Evolutionary conservation across 2,888 invertebrate species (phyloP), one percentile per base, ranked within the genome.

Genomic region (Amblyjoppa fuscipennis): DNA sequence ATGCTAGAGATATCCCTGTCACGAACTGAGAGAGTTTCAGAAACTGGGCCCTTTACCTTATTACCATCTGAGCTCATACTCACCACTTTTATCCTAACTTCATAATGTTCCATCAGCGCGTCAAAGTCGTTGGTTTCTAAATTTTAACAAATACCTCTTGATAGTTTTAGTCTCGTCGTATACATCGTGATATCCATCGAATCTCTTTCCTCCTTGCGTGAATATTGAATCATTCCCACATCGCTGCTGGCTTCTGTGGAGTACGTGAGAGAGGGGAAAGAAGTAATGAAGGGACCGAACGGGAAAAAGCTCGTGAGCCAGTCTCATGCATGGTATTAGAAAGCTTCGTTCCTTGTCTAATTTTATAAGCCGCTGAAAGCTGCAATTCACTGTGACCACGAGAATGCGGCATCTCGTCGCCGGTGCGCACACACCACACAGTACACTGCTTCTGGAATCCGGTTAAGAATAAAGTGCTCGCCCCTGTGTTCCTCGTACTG

Each of bases 301-400:
- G 41, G 76, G 75, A 73, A 73, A 73, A 73, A 69, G 66, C 79
- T 71, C 71, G 75, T 59, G 64, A 56, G 51, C 70, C 59, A 85
- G 45, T 71, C 76, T 76, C 41, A 75, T 34, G 51, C 53, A 74
- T 76, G 73, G 64, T 49, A 45, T 51, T 11, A 53, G 28, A 75
- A 41, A 41, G 56, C 79, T 79, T 59, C 79, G 75, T 77, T 80
- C 61, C 80, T 83, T 71, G 80, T 85, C 80, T 85, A 85, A 85
- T 85, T 83, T 83, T 83, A 83, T 85, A 83, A 85, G 85, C 83
- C 83, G 85, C 83, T 85, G 80, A 83, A 85, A 85, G 85, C 85
- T 76, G 61, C 80, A 76, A 85, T 83, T 83, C 83, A 59, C 76
- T 25, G 59, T 59, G 80, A 68, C 64, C 68, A 59, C 28, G 59